These are phyloP conservation scores for Halcyon chelicuti DNA, from an alignment of 2,797 vertebrate species.

Conservation along the genomic window DNA sequence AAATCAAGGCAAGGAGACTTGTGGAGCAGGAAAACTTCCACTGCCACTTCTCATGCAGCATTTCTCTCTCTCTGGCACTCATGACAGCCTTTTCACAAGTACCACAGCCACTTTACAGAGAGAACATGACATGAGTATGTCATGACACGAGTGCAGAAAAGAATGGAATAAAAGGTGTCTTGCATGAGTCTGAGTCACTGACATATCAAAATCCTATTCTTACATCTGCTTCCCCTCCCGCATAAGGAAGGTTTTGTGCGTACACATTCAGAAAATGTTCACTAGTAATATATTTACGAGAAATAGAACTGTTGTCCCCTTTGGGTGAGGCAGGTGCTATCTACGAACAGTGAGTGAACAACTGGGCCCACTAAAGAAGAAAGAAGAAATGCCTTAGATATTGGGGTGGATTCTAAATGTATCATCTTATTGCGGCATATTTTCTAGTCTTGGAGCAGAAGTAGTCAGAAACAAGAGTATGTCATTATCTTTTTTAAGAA, in stretches of 20 bases:
- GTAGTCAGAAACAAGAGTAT: background rate
- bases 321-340: background rate
- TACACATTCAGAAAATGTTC: background rate
- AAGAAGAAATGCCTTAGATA: background rate
- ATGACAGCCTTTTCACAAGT: constrained; percentile 54
- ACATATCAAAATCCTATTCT: background rate
- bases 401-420: background rate
- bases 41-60: background rate
- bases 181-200: background rate
- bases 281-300: background rate
- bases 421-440: background rate
- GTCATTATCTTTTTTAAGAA: background rate
- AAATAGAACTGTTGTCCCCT: background rate
- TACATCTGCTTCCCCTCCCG: background rate
- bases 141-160: constrained; percentile 7
- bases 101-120: background rate
- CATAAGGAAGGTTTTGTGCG: background rate
- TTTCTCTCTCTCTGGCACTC: background rate
- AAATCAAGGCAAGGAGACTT: background rate
- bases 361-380: background rate
- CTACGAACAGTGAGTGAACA: background rate
- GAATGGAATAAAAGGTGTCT: background rate
- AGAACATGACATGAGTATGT: constrained; percentile 19
- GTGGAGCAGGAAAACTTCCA: background rate
- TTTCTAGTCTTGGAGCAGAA: background rate